Evolutionary conservation across 1,140 invertebrate genomes (phyloP), one percentile per base, ranked within the genome.

Genomic region (Formica selysi): DNA sequence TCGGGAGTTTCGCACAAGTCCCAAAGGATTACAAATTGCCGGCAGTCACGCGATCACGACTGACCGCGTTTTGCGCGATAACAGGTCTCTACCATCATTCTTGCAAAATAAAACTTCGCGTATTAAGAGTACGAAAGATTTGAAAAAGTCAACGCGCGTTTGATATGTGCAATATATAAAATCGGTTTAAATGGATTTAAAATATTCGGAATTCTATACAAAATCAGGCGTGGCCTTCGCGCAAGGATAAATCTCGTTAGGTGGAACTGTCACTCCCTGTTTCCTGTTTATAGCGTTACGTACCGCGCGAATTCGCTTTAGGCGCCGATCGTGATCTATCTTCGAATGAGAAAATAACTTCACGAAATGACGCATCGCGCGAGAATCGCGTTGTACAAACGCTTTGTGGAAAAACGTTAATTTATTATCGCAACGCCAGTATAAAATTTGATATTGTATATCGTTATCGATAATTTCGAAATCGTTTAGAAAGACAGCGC

Each of bases 1-100:
- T 62, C 51, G 78, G 88, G 89, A 86, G 8, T 79, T 74, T 87
- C 79, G 62, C 79, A 74, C 57, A 81, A 90, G 19, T 84, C 85
- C 68, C 85, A 10, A 1, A 26, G 85, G 86, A 76, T 51, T 68
- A n/a, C 57, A 64, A 81, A 89, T 41, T 76, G 73, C 16, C 41
- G 51, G 4, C 19, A 44, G 68, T 78, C 89, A 90, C 89, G 85
- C 85, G 79, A 90, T 48, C 62, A 36, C 57, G 11, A n/a, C 38
- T 36, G 36, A 59, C 67, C 38, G 54, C 59, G 38, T 83, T 83
- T 73, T 32, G 29, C 79, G 26, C 26, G 68, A 73, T 73, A 80
- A 65, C 8, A 81, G 16, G 22, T 59, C 26, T 70, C 22, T 19
- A 10, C 51, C 19, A 11, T 64, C 44, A 41, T 29, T 22, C 41